Base-by-base conservation (phyloP, 2,113 vertebrate species). In the Microtus pennsylvanicus region DNA sequence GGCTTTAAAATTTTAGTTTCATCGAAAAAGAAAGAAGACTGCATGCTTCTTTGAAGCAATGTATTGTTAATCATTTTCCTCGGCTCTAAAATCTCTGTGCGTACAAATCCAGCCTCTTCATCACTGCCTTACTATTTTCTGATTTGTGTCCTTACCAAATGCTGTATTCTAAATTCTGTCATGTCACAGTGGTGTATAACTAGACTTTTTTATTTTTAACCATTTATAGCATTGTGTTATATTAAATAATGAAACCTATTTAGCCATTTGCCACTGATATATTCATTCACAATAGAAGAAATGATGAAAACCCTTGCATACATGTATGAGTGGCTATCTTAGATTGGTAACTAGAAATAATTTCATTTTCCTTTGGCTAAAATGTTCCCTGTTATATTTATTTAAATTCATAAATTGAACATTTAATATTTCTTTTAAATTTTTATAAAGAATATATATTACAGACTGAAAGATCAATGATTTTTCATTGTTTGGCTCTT, bases 1-100 rank as follows among this genome's bases (percentile, higher is more conserved):
- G 55, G 4, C 81, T 92, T 92, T 92, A 81, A 92, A 93, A 87
- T 81, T 30, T 88, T 70, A 70, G 11, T 90, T 91, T 30, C 50
- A 35, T 19, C 5, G 45, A 69, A 88, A 74, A 75, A 55, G 22
- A 74, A 61, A 81, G 83, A 26, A 42, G 28, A 4, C 12, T 12
- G 2, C 3, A 26, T 90, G 61, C 24, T 55, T 69, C 19, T 92
- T 74, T n/a, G 16, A n/a, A 69, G 72, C 17, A 61, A 24, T 65
- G 69, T 76, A 14, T 22, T 35, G 24, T 78, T 82, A 47, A 90
- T 85, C 7, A 42, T 12, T 74, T 42, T 81, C 22, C 30, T 88
- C 19, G 5, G 58, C 42, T 61, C 13, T 50, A 22, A 90, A 96
- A 58, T 33, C 13, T 26, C 16, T 67, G 0, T 19, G 33, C 38